Evolutionary conservation across 2,113 vertebrate genomes (phyloP), one percentile per base, ranked within the genome.

Genomic region (Heteronetta atricapilla): DNA sequence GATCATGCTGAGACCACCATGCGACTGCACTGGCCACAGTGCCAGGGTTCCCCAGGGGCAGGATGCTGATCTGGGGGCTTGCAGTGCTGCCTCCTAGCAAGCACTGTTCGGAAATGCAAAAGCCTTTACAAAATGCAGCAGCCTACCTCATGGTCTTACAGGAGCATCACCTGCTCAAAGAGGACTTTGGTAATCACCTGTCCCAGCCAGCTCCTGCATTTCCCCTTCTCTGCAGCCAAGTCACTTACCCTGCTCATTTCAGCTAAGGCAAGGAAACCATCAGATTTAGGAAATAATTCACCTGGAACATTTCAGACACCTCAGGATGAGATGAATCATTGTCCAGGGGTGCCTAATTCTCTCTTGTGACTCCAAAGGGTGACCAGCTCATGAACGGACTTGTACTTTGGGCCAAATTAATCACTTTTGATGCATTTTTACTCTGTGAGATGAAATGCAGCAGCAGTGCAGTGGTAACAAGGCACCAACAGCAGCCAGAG

Each of bases 391-490:
- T 11, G 23, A 2, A 8, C 12, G 42, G 38, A 34, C 31, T 56
- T 20, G 11, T 34, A 55, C 50, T 13, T 25, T 6, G 2, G 6
- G 44, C 33, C 58, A 72, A 28, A 58, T 16, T 20, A 53, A 72
- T 16, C 9, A 29, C 25, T 76, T 84, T 23, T 56, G 18, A 56
- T 11, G 22, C 53, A 40, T 10, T 62, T 40, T 66, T 46, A 16
- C 19, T 34, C 48, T 4, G 10, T 8, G 7, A 77, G 63, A 67
- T 11, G 9, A 88, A 52, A 81, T 1, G 11, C 29, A 53, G 62
- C 25, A 40, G 40, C 5, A 12, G 7, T 1, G 2, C 46, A 80
- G 22, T 0, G 0, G n/a, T 31, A 83, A 63, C 2, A 2, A 77
- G 22, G 20, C 48, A 16, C 17, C 0, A 1, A 8, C 2, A 1